A percentile compares a stretch with the other conserved stretches of the same genome.
phyloP scores from a whole-genome alignment of 2,888 invertebrate genomes.

The Andricus curvator region DNA sequence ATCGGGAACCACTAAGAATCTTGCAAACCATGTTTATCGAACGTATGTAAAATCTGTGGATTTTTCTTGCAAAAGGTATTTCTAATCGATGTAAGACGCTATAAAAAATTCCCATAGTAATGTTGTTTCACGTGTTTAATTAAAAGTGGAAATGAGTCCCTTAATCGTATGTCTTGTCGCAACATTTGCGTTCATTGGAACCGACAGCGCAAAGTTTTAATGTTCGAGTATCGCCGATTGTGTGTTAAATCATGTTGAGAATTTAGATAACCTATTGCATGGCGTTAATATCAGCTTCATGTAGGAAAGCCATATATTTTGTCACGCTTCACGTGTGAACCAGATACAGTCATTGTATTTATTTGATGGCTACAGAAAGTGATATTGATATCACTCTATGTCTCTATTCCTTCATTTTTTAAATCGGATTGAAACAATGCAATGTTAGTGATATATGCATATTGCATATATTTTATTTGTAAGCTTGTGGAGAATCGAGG shows the following conservation, averaged over 20 bases:
- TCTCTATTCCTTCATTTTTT: not conserved
- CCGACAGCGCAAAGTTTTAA: conserved; percentile 2
- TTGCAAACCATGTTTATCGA: not conserved
- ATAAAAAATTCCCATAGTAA: not conserved
- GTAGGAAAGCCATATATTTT: conserved; percentile 21
- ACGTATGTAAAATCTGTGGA: conserved; percentile 14
- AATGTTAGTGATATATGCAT: no score
- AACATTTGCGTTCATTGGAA: conserved; percentile 16
- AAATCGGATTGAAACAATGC: not conserved
- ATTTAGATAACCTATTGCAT: conserved; percentile 10
- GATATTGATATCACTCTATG: not conserved
- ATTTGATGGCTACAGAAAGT: not conserved
- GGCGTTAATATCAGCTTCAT: conserved; percentile 10
- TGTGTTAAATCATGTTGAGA: conserved; percentile 3
- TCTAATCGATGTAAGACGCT: conserved; percentile 26
- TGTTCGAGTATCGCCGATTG: conserved; percentile 8
- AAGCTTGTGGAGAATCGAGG: no score
- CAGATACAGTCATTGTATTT: not conserved
- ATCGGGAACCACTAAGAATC: not conserved
- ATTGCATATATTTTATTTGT: no score
- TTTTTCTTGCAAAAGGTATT: conserved; percentile 30
- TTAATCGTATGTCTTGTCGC: not conserved
- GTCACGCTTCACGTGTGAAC: conserved; percentile 3
- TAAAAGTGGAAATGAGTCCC: not conserved
- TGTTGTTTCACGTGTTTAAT: conserved; percentile 28